Base-by-base conservation (phyloP, 2,113 vertebrate genomes). In the Paracanthobrama guichenoti region DNA sequence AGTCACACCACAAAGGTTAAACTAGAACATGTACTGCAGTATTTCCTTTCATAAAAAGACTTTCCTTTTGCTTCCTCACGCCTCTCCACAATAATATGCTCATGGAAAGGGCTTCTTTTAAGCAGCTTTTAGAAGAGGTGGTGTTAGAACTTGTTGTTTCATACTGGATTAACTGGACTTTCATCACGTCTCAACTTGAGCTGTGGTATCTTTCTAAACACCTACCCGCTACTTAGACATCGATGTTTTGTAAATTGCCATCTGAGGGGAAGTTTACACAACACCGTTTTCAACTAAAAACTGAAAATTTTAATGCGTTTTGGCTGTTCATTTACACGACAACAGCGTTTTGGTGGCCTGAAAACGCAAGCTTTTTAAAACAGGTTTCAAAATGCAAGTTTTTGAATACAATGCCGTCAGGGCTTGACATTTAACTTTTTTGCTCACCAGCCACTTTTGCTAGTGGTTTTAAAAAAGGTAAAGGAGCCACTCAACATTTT, bases 191-290 rank as follows among this genome's bases (percentile, higher is more conserved):
- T 84, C 75, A 55, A 8, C 62, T 42, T 84, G 48, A 55, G 31
- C 48, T 44, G 35, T 42, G 24, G 66, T 28, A 53, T 73, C 42
- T 10, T 71, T 20, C 20, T 50, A 48, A 73, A n/a, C 66, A 80
- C 28, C 50, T 67, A 28, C 35, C n/a, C 50, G 60, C 39, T 26
- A 53, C 48, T 31, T 60, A 46, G 48, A 71, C 81, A 84, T 86
- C 50, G 83, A 79, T 72, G 80, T 62, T 9, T 88, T 86, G 83
- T 80, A 88, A 86, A 83, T 84, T 90, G 90, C 88, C 88, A 92
- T 91, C 89, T 91, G 90, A 53, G 50, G 50, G 18, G 4, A 2
- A 1, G 53, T 22, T 55, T 22, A 55, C 20, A 55, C 53, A 55
- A 22, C 53, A 22, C 6, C 6, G 6, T 55, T 18, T 55, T 55